Base-by-base conservation (phyloP, 2,888 invertebrate genomes). In the Capitulum mitella region DNA sequence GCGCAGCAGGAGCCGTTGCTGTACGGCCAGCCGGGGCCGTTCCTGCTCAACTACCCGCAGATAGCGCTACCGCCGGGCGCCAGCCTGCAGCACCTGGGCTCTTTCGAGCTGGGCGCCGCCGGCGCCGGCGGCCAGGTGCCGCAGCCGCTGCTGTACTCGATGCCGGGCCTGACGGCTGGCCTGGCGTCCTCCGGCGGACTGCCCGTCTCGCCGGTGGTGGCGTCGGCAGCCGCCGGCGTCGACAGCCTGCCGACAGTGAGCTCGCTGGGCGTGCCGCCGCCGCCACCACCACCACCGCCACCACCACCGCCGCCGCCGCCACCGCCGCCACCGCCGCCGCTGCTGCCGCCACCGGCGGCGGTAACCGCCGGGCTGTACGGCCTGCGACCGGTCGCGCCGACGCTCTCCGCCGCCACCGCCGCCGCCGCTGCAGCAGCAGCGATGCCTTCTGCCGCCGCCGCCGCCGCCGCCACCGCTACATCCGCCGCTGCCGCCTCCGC, bases 1-100 rank as follows among this genome's bases (percentile, higher is more conserved):
- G 8, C n/a, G 40, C 78, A 58, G 58, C 70, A 70, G 40, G 75
- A 78, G 75, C 74, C 76, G 34, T 19, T 78, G 32, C 78, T 75
- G 48, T 76, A 74, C n/a, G 48, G 80, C 81, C n/a, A 80, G 80
- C 58, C 80, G 78, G 75, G 64, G 80, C 19, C 78, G 79, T 34
- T 77, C 80, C n/a, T 79, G 79, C 81, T 32, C 79, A 79, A 74
- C 79, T 80, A 64, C 81, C 81, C 54, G 26, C 70, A 70, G 40
- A 16, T 70, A 26, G 70, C 70, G 70, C 70, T 70, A 40, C 70
- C 70, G 26, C 46, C 76, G n/a, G 46, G 43, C 22, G 76, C 46
- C 70, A 70, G 40, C 48, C 46, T 76, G 16, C 76, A 76, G 76
- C 48, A 43, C 46, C 76, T 76, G 76, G 76, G 76, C 46, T 76